Conservation (phyloP, 2,888 invertebrate genomes). For the Portevinia maculata region DNA sequence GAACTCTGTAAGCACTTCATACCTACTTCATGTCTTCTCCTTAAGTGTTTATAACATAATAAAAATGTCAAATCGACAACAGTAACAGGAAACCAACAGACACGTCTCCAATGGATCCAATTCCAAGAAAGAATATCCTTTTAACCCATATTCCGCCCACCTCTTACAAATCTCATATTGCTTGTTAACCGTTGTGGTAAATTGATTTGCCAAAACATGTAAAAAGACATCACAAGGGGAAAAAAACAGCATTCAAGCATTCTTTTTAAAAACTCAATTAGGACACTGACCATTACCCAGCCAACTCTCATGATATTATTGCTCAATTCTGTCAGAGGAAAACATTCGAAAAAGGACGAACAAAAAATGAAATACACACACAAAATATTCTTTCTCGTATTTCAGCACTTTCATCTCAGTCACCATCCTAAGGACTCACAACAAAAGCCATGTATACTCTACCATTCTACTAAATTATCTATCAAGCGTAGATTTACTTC, state of each 20-base stretch:
- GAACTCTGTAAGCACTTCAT: too few relatives aligned
- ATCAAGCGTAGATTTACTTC: conserved; percentile 51
- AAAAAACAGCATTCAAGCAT: conserved; percentile 1
- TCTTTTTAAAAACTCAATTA: conserved; percentile 2
- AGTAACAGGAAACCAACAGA: neutral
- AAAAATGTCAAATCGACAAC: neutral
- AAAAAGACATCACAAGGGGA: neutral
- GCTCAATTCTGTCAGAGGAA: conserved; percentile 37
- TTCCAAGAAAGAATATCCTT: neutral
- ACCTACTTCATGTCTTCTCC: too few relatives aligned
- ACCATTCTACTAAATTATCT: conserved; percentile 39
- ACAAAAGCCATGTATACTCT: conserved; percentile 34
- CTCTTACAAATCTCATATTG: neutral
- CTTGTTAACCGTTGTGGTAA: conserved; percentile 27
- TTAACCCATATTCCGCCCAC: neutral
- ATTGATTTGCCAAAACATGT: conserved; percentile 18
- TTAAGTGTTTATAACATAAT: neutral
- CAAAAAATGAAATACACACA: conserved; percentile 22
- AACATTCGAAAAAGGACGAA: conserved; percentile 32
- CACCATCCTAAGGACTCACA: conserved; percentile 28
- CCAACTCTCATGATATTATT: neutral
- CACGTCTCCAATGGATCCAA: neutral
- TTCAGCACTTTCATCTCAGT: neutral
- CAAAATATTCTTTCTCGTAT: conserved; percentile 6
- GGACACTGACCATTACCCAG: neutral